Evolutionary conservation across 2,888 invertebrate genomes (phyloP).

Genomic region (Tipula lateralis): DNA sequence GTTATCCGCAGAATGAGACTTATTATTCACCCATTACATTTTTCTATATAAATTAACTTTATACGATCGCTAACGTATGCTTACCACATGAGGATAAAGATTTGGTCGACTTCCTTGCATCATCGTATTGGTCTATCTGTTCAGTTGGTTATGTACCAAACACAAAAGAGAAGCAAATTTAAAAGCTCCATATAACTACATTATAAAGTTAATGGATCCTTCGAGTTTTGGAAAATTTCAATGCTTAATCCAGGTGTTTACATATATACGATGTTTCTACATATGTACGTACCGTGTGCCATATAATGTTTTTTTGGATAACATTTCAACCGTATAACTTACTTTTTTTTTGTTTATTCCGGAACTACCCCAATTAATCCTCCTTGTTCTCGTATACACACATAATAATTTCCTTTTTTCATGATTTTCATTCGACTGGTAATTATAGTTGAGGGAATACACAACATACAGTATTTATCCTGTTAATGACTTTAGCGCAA

Average conservation of each 20-base stretch:
- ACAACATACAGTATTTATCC: not conserved
- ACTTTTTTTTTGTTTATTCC: not conserved
- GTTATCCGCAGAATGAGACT: no score
- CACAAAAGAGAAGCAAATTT: no score
- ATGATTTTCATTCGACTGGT: not conserved
- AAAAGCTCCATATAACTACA: no score
- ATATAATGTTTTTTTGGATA: not conserved
- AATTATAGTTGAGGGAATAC: not conserved
- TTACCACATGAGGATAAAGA: no score
- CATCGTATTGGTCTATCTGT: no score
- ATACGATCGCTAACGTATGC: no score
- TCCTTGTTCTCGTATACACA: not conserved
- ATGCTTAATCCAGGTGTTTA: not conserved
- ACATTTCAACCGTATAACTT: not conserved
- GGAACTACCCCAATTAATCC: not conserved
- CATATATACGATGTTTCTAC: no score
- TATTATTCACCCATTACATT: no score
- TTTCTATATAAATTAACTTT: no score
- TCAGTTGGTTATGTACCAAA: no score
- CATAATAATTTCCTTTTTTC: not conserved
- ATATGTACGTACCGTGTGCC: not conserved
- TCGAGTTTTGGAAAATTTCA: not conserved
- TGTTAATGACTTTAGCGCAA: not conserved
- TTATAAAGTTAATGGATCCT: not conserved
- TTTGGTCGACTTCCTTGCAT: no score